Evolutionary conservation across 1,140 invertebrate genomes (phyloP).

Genomic region (Drosophila pachea): DNA sequence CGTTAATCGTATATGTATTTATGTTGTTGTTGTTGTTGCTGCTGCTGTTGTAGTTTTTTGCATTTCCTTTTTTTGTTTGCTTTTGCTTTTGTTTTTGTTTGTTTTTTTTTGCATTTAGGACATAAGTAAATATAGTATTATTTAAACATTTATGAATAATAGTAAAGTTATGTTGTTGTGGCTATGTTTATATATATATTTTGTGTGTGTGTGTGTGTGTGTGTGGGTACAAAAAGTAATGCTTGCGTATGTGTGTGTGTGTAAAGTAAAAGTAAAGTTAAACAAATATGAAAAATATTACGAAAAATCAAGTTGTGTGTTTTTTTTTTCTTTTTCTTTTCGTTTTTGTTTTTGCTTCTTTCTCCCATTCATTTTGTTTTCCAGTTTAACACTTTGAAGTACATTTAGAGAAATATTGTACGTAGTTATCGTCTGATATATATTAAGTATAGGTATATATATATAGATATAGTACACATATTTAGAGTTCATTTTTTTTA

Average conservation of each 20-base stretch:
- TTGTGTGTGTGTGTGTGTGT: constrained; percentile 12
- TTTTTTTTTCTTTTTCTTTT: too few relatives aligned
- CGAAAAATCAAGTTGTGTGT: too few relatives aligned
- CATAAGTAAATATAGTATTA: constrained; percentile 54
- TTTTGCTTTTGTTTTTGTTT: not conserved
- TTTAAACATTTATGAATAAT: constrained; percentile 61
- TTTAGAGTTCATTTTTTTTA: constrained; percentile 45
- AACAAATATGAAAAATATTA: too few relatives aligned
- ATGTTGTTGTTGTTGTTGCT: constrained; percentile 38
- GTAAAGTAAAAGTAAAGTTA: constrained; percentile 40
- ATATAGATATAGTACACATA: constrained; percentile 32
- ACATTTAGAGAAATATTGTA: constrained; percentile 41
- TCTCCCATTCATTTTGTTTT: too few relatives aligned
- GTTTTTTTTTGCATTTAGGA: constrained; percentile 48
- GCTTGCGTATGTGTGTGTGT: constrained; percentile 2
- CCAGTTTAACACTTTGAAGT: constrained; percentile 20
- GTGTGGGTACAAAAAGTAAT: constrained; percentile 40
- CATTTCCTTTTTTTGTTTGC: too few relatives aligned
- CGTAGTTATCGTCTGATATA: constrained; percentile 29
- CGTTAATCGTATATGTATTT: constrained; percentile 55
- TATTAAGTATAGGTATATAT: constrained; percentile 27
- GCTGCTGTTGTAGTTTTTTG: not conserved
- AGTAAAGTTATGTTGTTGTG: constrained; percentile 55
- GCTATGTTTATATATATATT: constrained; percentile 51
- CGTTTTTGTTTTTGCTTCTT: too few relatives aligned